These are phyloP conservation scores for Muschampia plurimacula DNA, from an alignment of 2,888 invertebrate genomes.

Conservation along the genomic window DNA sequence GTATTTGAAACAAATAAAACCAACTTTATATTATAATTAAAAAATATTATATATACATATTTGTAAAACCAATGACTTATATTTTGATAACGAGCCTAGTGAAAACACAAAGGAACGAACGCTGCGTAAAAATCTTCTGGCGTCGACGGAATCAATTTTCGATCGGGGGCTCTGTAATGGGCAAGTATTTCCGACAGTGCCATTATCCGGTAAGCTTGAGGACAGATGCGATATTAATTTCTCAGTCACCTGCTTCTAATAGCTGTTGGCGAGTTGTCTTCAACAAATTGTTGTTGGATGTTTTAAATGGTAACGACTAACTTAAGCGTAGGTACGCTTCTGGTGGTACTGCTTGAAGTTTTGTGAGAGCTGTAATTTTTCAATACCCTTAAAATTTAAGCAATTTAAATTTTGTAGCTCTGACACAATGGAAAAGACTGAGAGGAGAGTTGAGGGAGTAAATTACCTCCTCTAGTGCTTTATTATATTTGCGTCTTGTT, in stretches of 20 bases:
- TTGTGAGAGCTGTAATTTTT: not conserved
- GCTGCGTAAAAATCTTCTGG: not conserved
- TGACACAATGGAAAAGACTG: too few relatives aligned
- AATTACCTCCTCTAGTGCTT: too few relatives aligned
- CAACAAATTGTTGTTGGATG: not conserved
- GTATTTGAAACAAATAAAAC: too few relatives aligned
- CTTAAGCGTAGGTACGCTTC: not conserved
- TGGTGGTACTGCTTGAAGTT: not conserved
- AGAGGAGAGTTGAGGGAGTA: too few relatives aligned
- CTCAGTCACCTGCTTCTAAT: not conserved
- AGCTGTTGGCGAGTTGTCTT: not conserved
- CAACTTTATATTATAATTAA: too few relatives aligned
- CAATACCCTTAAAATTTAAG: too few relatives aligned
- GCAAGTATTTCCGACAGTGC: not conserved
- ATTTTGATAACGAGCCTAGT: too few relatives aligned
- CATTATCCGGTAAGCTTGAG: not conserved
- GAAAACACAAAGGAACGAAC: too few relatives aligned
- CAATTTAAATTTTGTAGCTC: too few relatives aligned
- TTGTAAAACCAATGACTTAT: too few relatives aligned
- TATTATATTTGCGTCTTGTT: too few relatives aligned
- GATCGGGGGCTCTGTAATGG: not conserved
- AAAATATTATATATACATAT: too few relatives aligned
- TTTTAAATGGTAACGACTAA: not conserved
- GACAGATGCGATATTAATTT: not conserved
- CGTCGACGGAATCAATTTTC: conserved; percentile 3